Base-by-base conservation (phyloP, 2,113 vertebrate species). In the Charadrius vociferus region DNA sequence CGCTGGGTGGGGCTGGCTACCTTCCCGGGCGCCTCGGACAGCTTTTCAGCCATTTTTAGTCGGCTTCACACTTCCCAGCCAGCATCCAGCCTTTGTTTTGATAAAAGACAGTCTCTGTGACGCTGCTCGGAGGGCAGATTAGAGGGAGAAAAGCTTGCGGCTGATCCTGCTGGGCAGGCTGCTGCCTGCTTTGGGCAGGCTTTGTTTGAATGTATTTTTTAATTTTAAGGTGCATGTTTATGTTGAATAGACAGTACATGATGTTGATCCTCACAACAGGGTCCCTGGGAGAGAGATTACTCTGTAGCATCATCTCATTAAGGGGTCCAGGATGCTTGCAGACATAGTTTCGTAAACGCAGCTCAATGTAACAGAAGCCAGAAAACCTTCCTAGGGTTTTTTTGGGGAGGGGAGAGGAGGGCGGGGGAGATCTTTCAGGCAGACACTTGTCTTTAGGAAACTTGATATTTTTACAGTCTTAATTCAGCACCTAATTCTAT, bases 11-110 rank as follows among this genome's bases (percentile, higher is more conserved):
- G 98, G 98, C 97, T 97, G 92, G 96, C 95, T 97, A 97, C 97
- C 95, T 93, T 90, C 92, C 91, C 63, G 43, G 74, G 83, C 32
- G 68, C 74, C 97, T 97, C 84, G 96, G 95, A 66, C 96, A 63
- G 97, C 96, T 98, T 96, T 98, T 96, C 98, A 98, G 98, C 98
- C 98, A 99, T 99, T 98, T 99, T 99, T 98, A 97, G 98, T 97
- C 96, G 82, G 97, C 95, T 97, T 98, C 94, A 79, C 88, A 94
- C 91, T 97, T 97, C 93, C 90, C 94, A 86, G 93, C 67, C 78
- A 82, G 95, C 94, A 95, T 95, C 88, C 96, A 87, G 97, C 95
- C 97, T 98, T 98, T 98, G 98, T 98, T 98, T 98, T 98, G 95
- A 90, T 94, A 93, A 97, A 97, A 97, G 95, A 86, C 92, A 70